Base-by-base conservation (phyloP, 1,140 invertebrate genomes). In the Euura lappo region DNA sequence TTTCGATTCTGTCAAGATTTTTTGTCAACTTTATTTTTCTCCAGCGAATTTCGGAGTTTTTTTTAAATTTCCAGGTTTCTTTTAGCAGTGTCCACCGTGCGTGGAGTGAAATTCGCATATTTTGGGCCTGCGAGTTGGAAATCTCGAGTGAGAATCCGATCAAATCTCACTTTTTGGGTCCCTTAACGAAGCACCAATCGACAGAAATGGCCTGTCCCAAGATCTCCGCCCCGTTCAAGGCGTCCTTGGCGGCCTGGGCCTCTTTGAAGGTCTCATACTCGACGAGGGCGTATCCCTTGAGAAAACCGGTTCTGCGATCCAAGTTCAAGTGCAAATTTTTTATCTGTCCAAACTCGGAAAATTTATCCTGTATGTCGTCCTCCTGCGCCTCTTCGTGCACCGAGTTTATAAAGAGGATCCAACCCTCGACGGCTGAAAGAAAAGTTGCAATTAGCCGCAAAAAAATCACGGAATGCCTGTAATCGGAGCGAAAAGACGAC, bases 301-400 rank as follows among this genome's bases (percentile, higher is more conserved):
- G 88, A 88, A 98, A 99, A 2, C 98, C 98, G n/a, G 98, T 99
- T 74, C 98, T 91, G 78, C 98, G 89, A 85, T 99, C 98, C 64
- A 99, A 89, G 89, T 99, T 99, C 44, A 99, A 89, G 85, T 98
- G 97, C 65, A 99, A 92, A 88, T 99, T 99, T 87, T 99, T 99
- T 8, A 99, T 99, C 80, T 97, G 95, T n/a, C 98, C 98, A 90
- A 95, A 95, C 82, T 99, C 98, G 47, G 95, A 95, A 89, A 99
- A 99, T 81, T 97, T 97, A 72, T 99, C 97, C 86, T 96, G 94
- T 73, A 99, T 94, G 85, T 99, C 97, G 83, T 99, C 98, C 88
- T 99, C 98, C 79, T 97, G 96, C 0, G 97, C 97, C 88, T 99
- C 98, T 89, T 99, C 98, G 84, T 99, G 97, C 6, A 99, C 96